These are phyloP conservation scores for Alectura lathami DNA, from an alignment of 2,113 vertebrate genomes.

Conservation along the genomic window DNA sequence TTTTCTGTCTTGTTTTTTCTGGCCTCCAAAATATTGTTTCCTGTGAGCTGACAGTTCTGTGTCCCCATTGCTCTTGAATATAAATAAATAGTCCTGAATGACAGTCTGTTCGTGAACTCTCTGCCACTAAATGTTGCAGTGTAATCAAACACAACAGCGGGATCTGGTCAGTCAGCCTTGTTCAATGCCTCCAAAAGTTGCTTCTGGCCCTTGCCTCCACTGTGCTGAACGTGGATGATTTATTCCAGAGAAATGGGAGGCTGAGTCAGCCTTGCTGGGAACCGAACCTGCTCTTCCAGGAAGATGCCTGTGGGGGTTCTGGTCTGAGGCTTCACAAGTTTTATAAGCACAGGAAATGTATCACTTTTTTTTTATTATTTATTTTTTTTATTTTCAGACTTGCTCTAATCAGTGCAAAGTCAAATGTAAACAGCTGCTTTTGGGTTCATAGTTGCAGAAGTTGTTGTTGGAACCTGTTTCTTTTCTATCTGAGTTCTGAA, in stretches of 20 bases:
- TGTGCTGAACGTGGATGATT: not conserved
- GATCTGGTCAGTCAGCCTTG: not conserved
- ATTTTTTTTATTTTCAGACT: not conserved
- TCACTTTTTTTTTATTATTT: not conserved
- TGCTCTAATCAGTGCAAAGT: not conserved
- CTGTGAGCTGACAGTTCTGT: not conserved
- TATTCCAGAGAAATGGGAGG: not conserved
- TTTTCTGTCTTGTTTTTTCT: not conserved
- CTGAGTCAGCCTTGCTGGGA: not conserved
- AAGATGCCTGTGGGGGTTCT: not conserved
- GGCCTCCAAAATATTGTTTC: not conserved
- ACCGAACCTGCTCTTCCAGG: not conserved
- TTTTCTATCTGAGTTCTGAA: not conserved
- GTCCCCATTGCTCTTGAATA: not conserved
- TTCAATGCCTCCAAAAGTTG: not conserved
- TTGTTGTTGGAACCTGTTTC: not conserved
- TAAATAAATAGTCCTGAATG: not conserved
- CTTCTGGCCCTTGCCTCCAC: not conserved
- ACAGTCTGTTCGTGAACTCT: not conserved
- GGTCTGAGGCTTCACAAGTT: not conserved
- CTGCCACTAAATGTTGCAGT: not conserved
- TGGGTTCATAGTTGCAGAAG: fast-evolving
- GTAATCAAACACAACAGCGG: not conserved
- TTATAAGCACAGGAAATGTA: not conserved
- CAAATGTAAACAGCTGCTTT: not conserved